Percentiles rank a stretch among this genome's conserved stretches.
These are phyloP conservation scores for Laticauda laticaudata DNA, from an alignment of 2,113 vertebrate genomes.

Conservation along the genomic window DNA sequence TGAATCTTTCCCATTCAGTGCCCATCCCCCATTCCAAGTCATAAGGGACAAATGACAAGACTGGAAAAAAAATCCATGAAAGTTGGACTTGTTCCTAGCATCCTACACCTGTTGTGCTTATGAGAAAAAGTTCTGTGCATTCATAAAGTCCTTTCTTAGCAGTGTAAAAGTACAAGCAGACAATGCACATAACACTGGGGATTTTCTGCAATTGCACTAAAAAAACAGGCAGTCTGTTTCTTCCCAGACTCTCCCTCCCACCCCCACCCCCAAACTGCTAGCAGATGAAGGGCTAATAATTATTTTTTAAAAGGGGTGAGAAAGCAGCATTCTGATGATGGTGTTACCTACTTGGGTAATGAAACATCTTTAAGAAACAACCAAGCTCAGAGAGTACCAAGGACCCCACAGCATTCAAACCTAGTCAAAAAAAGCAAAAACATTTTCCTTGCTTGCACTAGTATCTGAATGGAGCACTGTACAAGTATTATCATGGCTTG, in stretches of 20 bases:
- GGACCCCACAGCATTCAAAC: background rate
- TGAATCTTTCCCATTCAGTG: conserved; percentile 66
- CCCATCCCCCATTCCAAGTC: conserved; percentile 37
- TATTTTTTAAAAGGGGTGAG: background rate
- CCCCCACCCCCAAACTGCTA: background rate
- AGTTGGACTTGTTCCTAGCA: conserved; percentile 17
- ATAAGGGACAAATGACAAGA: conserved; percentile 52
- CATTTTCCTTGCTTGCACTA: background rate
- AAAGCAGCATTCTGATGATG: background rate
- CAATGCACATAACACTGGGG: background rate
- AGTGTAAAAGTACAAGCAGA: background rate
- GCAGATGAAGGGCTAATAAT: background rate
- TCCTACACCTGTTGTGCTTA: conserved; percentile 33
- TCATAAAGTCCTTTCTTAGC: conserved; percentile 7
- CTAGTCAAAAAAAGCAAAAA: background rate
- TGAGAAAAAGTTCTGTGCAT: conserved; percentile 1
- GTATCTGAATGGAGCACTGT: background rate
- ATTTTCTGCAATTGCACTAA: background rate
- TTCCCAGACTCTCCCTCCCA: background rate
- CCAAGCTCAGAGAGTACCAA: background rate
- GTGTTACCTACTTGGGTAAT: background rate
- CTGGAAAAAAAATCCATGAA: conserved; percentile 48
- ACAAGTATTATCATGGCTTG: background rate
- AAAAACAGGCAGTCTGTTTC: background rate
- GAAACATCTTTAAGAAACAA: background rate